Evolutionary conservation across 1,140 invertebrate species (phyloP).

Genomic region (Paramacrobiotus metropolitanus): DNA sequence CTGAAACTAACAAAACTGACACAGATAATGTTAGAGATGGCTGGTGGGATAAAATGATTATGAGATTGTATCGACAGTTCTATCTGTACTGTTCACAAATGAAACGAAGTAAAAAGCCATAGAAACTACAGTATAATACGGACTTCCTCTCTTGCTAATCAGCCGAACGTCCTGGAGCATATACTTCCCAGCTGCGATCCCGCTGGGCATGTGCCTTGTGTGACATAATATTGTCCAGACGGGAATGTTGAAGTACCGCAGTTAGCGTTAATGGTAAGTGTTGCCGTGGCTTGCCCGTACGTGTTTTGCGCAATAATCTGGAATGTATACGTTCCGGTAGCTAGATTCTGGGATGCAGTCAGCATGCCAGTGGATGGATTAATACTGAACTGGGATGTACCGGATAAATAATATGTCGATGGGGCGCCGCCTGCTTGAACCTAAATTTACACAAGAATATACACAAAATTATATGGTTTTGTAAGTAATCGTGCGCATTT

Average conservation of each 20-base stretch:
- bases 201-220: neutral
- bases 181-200: slow-evolving; percentile 1
- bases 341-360: neutral
- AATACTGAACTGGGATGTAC: neutral
- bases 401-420: neutral
- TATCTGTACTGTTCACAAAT: no score
- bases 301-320: neutral
- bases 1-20: no score
- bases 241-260: neutral
- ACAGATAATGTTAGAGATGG: no score
- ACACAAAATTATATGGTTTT: no score
- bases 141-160: neutral
- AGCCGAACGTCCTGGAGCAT: neutral
- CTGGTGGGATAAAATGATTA: no score
- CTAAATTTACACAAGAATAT: no score
- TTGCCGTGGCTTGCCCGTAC: neutral
- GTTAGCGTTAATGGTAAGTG: neutral
- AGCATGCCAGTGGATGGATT: neutral
- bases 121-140: neutral
- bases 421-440: neutral
- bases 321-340: neutral
- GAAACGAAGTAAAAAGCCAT: no score
- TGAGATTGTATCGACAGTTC: no score
- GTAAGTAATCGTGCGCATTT: no score
- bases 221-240: neutral